These are phyloP conservation scores for Drosophila novamexicana DNA, from an alignment of 1,140 invertebrate species.

Conservation along the genomic window DNA sequence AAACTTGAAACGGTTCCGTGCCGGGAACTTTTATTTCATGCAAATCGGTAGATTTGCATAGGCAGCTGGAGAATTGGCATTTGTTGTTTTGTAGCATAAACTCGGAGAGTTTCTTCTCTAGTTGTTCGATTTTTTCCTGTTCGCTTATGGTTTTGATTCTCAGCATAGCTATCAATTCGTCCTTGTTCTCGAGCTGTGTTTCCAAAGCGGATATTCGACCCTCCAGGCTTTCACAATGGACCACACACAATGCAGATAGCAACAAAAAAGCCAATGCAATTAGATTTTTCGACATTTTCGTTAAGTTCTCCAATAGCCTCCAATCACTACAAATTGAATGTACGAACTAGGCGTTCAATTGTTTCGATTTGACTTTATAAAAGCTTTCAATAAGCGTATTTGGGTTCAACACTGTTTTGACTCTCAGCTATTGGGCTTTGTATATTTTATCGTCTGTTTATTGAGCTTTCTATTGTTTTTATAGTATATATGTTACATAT, in stretches of 20 bases:
- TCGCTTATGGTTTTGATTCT: constrained; percentile 22
- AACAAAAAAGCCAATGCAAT: background rate
- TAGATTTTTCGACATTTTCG: constrained; percentile 13
- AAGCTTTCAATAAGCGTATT: constrained; percentile 4
- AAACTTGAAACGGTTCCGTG: constrained; percentile 19
- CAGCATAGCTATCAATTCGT: constrained; percentile 29
- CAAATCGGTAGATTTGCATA: constrained; percentile 22
- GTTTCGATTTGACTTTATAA: constrained; percentile 3
- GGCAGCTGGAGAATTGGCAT: constrained; percentile 30
- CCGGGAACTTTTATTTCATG: constrained; percentile 25
- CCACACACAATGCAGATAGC: background rate
- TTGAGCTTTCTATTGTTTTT: constrained; percentile 6
- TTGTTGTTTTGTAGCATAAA: constrained; percentile 8
- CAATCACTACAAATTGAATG: constrained; percentile 14
- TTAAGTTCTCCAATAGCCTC: background rate
- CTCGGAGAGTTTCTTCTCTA: constrained; percentile 15
- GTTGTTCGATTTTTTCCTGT: constrained; percentile 26
- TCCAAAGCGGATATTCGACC: constrained; percentile 11
- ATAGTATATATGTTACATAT: background rate
- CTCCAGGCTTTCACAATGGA: constrained; percentile 1
- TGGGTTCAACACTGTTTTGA: constrained; percentile 12
- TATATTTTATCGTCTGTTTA: constrained; percentile 15
- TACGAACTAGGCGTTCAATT: background rate
- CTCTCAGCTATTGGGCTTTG: constrained; percentile 3
- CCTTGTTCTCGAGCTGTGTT: constrained; percentile 15